phyloP scores from a whole-genome alignment of 2,113 vertebrate genomes.

The Tiliqua scincoides region DNA sequence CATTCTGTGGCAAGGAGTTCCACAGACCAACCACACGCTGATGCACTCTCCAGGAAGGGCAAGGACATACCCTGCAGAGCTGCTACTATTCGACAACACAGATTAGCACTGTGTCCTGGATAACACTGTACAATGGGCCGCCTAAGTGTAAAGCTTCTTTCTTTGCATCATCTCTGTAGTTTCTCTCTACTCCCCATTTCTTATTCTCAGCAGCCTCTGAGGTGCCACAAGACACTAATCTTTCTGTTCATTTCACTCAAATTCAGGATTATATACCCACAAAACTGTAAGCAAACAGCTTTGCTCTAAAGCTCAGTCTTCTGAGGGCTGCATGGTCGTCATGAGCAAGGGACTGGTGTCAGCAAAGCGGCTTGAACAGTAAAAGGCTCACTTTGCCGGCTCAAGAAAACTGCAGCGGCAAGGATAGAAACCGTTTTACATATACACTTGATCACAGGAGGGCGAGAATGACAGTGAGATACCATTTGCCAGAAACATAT shows the following conservation, averaged over 20 bases:
- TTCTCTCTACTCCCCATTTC: conserved; percentile 11
- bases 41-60: too few relatives aligned
- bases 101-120: too few relatives aligned
- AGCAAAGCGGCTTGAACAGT: background rate
- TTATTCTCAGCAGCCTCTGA: conserved; percentile 34
- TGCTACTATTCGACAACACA: too few relatives aligned
- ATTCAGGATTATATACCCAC: conserved; percentile 37
- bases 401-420: conserved; percentile 32
- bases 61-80: too few relatives aligned
- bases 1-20: too few relatives aligned
- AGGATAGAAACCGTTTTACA: background rate
- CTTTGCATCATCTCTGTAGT: background rate
- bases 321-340: background rate
- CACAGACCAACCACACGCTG: too few relatives aligned
- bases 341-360: background rate
- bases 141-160: background rate
- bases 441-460: background rate
- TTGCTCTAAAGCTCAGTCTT: conserved; percentile 17
- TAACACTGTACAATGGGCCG: too few relatives aligned
- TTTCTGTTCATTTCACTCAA: conserved; percentile 42
- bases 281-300: conserved; percentile 45
- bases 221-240: conserved; percentile 8
- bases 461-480: conserved; percentile 26
- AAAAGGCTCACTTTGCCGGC: conserved; percentile 8
- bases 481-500: conserved; percentile 13